These are phyloP conservation scores for Hycleus cichorii DNA, from an alignment of 1,140 invertebrate species.

Conservation along the genomic window DNA sequence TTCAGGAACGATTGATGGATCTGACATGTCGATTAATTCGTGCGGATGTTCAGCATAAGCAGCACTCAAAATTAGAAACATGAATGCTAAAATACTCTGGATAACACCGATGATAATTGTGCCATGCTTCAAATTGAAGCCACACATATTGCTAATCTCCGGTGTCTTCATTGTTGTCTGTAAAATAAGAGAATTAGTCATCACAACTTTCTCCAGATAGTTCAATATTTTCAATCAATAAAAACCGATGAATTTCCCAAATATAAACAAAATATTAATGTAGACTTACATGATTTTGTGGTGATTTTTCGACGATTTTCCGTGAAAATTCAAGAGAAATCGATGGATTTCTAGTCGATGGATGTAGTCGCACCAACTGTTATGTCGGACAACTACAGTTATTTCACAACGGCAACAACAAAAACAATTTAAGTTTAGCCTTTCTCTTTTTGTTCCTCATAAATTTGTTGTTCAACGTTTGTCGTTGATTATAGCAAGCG, in stretches of 20 bases:
- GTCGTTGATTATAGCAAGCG: too few species aligned
- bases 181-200: not conserved
- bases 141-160: constrained; percentile 30
- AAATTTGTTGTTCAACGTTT: too few species aligned
- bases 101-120: constrained; percentile 36
- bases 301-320: not conserved
- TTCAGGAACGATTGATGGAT: constrained; percentile 30
- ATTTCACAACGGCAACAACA: too few species aligned
- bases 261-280: not conserved
- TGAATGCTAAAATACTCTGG: constrained; percentile 35
- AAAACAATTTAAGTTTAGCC: too few species aligned
- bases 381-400: too few species aligned
- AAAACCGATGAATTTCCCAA: not conserved
- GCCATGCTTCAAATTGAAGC: constrained; percentile 31
- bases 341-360: too few species aligned
- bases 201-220: not conserved
- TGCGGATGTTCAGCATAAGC: constrained; percentile 38
- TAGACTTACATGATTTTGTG: not conserved
- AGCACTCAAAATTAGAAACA: constrained; percentile 31
- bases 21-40: constrained; percentile 34
- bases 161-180: constrained; percentile 1
- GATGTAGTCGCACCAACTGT: not conserved
- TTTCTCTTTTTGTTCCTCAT: too few species aligned
- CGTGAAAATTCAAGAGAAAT: not conserved
- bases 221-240: not conserved